Evolutionary conservation across 53 echinoderm and acorn worm species (phyloP).

Genomic region (Temnopleurus reevesii): DNA sequence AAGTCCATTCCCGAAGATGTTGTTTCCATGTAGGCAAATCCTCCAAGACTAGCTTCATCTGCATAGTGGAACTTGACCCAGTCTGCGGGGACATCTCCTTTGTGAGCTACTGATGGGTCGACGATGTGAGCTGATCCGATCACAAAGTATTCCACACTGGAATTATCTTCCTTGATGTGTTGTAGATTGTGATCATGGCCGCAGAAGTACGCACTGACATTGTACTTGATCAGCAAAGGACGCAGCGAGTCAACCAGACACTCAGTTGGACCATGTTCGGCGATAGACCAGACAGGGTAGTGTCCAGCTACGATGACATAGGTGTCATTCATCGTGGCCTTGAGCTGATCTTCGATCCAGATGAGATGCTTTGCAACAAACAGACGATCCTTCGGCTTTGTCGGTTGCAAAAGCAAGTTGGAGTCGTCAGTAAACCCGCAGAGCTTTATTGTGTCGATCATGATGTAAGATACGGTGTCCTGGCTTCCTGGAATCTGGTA

Average conservation of each 20-base stretch:
- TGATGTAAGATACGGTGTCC: constrained; percentile 68
- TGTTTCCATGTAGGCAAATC: constrained; percentile 80
- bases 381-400: constrained; percentile 69
- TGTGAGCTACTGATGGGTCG: constrained; percentile 71
- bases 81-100: constrained; percentile 64
- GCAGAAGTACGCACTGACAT: constrained; percentile 89
- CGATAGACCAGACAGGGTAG: constrained; percentile 96
- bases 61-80: constrained; percentile 81
- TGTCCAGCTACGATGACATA: constrained; percentile 96
- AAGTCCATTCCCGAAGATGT: constrained; percentile 62
- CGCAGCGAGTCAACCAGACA: constrained; percentile 75
- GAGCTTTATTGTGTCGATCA: constrained; percentile 90
- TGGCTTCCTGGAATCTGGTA: constrained; percentile 71
- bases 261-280: constrained; percentile 91
- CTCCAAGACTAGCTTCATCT: constrained; percentile 71
- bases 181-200: constrained; percentile 98
- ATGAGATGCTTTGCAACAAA: constrained; percentile 69
- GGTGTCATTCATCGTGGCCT: constrained; percentile 64
- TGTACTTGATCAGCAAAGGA: constrained; percentile 84
- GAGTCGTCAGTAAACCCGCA: constrained; percentile 73
- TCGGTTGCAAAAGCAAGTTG: constrained; percentile 40
- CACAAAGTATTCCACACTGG: constrained; percentile 86
- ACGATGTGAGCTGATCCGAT: constrained; percentile 85
- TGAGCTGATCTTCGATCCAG: constrained; percentile 86
- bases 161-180: constrained; percentile 81